Percentiles rank a stretch among this genome's conserved stretches.
These are phyloP conservation scores for Piaya cayana DNA, from an alignment of 2,113 vertebrate genomes.

Conservation along the genomic window DNA sequence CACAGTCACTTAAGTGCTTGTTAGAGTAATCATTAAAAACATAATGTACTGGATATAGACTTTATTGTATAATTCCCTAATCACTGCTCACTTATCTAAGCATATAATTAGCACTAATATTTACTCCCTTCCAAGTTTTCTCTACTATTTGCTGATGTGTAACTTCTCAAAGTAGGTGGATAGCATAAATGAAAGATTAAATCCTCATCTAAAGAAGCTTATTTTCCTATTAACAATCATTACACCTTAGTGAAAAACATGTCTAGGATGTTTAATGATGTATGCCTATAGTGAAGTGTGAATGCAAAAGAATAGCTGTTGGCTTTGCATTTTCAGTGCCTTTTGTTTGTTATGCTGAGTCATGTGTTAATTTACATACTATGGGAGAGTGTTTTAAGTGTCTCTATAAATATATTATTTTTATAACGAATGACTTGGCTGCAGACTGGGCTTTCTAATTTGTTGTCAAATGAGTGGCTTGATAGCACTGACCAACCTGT, in stretches of 20 bases:
- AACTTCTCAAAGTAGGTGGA: neutral
- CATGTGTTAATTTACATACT: conserved; percentile 1
- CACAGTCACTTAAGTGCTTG: conserved; percentile 43
- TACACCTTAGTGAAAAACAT: conserved; percentile 7
- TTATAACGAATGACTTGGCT: neutral
- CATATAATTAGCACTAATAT: conserved; percentile 21
- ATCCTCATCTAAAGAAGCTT: neutral
- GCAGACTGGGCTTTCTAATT: neutral
- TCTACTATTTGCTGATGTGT: neutral
- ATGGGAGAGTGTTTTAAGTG: neutral
- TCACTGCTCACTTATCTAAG: conserved; percentile 20
- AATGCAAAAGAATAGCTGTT: neutral
- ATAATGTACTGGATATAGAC: conserved; percentile 20
- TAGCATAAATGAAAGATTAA: conserved; percentile 12
- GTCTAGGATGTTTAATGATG: neutral
- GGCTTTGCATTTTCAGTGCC: neutral
- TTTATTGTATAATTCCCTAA: conserved; percentile 49
- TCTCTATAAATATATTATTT: neutral
- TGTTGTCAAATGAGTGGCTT: neutral
- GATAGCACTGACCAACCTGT: neutral
- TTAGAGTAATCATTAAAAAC: conserved; percentile 41
- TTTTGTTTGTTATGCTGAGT: neutral
- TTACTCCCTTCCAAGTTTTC: neutral
- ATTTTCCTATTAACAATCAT: conserved; percentile 27
- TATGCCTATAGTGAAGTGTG: neutral